A percentile compares a stretch with the other conserved stretches of the same genome.
Conservation (phyloP, 1,140 invertebrate genomes). For the Delia radicum region DNA sequence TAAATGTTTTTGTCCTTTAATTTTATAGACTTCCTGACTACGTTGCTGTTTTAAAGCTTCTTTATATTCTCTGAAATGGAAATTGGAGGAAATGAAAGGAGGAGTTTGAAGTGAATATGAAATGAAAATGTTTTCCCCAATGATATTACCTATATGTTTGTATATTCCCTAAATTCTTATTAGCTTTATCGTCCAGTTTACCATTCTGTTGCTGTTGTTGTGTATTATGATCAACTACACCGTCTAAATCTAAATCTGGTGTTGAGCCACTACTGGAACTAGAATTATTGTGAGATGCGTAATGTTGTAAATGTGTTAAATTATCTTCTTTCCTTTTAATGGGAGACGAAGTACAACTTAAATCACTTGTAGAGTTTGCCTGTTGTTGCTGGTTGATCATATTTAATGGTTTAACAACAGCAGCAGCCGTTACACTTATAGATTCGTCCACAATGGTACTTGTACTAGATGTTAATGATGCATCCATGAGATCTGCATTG, state of each 20-base stretch:
- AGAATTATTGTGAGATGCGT: conserved; percentile 38
- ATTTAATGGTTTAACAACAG: conserved; percentile 26
- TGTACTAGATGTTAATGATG: conserved; percentile 48
- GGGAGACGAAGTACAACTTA: conserved; percentile 6
- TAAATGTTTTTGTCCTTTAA: conserved; percentile 28
- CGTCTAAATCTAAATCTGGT: conserved; percentile 55
- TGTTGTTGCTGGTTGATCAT: not conserved
- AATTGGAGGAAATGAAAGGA: no score
- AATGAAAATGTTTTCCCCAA: not conserved
- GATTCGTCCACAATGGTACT: conserved; percentile 54
- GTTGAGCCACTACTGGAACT: conserved; percentile 55
- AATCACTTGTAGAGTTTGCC: not conserved
- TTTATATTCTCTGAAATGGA: conserved; percentile 75
- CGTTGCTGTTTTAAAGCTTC: conserved; percentile 82
- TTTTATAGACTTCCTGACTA: conserved; percentile 72
- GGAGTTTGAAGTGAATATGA: not conserved
- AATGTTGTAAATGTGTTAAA: conserved; percentile 18
- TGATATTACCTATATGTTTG: conserved; percentile 78
- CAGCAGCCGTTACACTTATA: conserved; percentile 35
- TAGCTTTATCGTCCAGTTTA: conserved; percentile 64
- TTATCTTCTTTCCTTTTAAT: conserved; percentile 13
- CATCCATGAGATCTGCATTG: conserved; percentile 43
- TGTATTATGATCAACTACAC: conserved; percentile 45
- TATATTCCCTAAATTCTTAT: conserved; percentile 70
- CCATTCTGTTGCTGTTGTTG: conserved; percentile 34